These are phyloP conservation scores for Ditylenchus weischeri DNA, from an alignment of 2,888 invertebrate genomes.

Conservation along the genomic window DNA sequence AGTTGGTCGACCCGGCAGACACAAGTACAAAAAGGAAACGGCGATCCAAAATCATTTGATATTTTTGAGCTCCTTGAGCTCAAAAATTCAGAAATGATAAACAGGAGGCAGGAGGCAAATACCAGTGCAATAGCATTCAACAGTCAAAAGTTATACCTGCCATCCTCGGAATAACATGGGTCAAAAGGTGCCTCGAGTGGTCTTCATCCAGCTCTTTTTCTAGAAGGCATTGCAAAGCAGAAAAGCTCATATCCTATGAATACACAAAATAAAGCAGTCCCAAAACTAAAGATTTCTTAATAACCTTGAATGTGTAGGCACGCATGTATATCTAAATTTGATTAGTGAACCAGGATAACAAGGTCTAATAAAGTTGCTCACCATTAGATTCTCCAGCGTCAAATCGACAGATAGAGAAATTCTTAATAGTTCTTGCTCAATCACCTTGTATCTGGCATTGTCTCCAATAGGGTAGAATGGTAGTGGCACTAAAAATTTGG, in stretches of 20 bases:
- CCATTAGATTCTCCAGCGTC: background rate
- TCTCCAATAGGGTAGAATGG: constrained; percentile 12
- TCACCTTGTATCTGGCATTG: background rate
- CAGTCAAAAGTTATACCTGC: background rate
- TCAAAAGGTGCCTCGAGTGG: background rate
- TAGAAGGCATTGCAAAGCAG: background rate
- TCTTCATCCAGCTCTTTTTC: background rate
- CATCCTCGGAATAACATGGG: constrained; percentile 6
- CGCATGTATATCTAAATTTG: background rate
- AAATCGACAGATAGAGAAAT: background rate
- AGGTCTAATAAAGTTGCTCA: background rate
- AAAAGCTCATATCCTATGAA: background rate
- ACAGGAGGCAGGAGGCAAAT: too few species aligned
- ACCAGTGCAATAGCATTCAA: too few species aligned
- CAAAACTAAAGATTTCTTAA: too few species aligned
- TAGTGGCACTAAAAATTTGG: background rate
- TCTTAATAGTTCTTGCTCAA: background rate
- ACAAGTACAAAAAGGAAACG: too few species aligned
- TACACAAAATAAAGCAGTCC: too few species aligned
- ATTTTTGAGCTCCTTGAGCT: too few species aligned
- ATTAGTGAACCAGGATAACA: too few species aligned
- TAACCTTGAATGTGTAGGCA: constrained; percentile 4
- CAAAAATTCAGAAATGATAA: too few species aligned
- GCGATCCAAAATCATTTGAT: too few species aligned
- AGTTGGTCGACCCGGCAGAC: too few species aligned